Conservation (phyloP, 2,888 invertebrate genomes). For the Heliothis peltigera region DNA sequence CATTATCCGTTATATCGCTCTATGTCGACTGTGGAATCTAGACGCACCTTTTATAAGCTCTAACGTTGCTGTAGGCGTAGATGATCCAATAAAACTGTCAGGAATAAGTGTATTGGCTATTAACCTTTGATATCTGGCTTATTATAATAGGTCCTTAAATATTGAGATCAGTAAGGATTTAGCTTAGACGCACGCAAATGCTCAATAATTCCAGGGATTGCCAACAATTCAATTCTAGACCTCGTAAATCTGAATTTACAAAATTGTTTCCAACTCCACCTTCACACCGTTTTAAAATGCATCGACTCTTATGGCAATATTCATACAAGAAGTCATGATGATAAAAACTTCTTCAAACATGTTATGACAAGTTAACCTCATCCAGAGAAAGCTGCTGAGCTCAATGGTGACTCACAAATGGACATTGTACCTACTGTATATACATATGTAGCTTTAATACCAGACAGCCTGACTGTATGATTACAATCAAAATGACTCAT, state of each 20-base stretch:
- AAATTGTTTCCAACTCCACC: too few species aligned
- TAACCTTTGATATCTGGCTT: conserved; percentile 29
- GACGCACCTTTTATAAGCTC: conserved; percentile 11
- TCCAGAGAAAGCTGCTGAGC: conserved; percentile 45
- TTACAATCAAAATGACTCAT: conserved; percentile 38
- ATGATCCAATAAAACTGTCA: conserved; percentile 36
- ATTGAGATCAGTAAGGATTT: conserved; percentile 11
- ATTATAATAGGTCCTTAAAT: neutral
- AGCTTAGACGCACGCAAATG: neutral
- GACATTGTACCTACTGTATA: conserved; percentile 15
- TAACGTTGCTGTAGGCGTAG: conserved; percentile 15
- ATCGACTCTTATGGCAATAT: neutral
- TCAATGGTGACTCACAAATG: conserved; percentile 37
- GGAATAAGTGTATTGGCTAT: conserved; percentile 9
- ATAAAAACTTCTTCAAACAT: conserved; percentile 3
- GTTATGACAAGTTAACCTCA: conserved; percentile 17
- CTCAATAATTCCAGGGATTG: too few species aligned
- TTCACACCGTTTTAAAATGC: neutral
- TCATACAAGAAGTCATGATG: neutral
- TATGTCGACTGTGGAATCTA: neutral
- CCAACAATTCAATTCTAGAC: too few species aligned
- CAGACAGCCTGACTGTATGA: conserved; percentile 35
- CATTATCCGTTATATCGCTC: conserved; percentile 14
- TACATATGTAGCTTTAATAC: neutral
- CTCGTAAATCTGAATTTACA: too few species aligned